Percentiles rank a stretch among this genome's conserved stretches.
phyloP scores from a whole-genome alignment of 2,797 vertebrate genomes.

The Acanthurus lineatus region DNA sequence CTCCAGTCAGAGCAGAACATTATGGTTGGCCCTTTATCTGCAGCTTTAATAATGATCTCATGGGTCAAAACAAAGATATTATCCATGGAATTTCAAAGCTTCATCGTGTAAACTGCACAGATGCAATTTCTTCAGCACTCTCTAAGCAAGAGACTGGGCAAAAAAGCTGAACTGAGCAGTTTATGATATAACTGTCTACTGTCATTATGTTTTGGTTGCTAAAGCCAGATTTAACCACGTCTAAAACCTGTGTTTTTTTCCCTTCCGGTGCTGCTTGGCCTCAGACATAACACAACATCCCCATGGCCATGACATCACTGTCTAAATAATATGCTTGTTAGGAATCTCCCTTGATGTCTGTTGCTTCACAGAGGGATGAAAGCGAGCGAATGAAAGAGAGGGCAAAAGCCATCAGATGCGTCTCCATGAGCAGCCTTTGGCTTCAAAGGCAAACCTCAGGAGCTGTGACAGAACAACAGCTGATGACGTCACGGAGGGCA shows the following conservation, averaged over 20 bases:
- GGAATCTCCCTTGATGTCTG: conserved; percentile 83
- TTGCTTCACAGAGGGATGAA: conserved; percentile 73
- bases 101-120: conserved; percentile 10
- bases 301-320: conserved; percentile 77
- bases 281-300: conserved; percentile 82
- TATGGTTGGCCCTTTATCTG: conserved; percentile 34
- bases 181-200: conserved; percentile 52
- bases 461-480: conserved; percentile 68
- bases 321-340: conserved; percentile 83
- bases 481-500: conserved; percentile 68
- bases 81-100: conserved; percentile 27
- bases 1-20: conserved; percentile 16
- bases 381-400: conserved; percentile 74
- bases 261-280: conserved; percentile 60
- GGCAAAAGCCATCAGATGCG: conserved; percentile 76
- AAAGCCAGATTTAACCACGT: conserved; percentile 63
- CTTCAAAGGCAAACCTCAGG: conserved; percentile 81
- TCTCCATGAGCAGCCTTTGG: conserved; percentile 72
- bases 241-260: conserved; percentile 64
- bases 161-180: conserved; percentile 41
- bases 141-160: background rate
- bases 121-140: conserved; percentile 11
- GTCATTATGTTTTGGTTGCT: conserved; percentile 71
- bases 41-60: conserved; percentile 52
- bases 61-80: conserved; percentile 42